Evolutionary conservation across 2,113 vertebrate genomes (phyloP), one percentile per base, ranked within the genome.

Genomic region (Antigone vipio): DNA sequence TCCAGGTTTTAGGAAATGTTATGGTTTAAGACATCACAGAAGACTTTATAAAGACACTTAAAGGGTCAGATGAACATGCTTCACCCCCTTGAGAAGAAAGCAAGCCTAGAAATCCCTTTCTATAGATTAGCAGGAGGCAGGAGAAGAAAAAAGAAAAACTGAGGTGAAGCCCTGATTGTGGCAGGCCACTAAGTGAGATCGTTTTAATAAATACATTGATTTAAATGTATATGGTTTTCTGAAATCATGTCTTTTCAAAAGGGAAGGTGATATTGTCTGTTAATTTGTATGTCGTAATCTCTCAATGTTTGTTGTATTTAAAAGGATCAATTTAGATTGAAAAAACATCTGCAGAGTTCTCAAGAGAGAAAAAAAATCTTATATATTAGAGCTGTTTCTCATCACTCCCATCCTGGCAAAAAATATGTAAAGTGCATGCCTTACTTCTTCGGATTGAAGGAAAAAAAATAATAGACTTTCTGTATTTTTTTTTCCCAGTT

Each of bases 361-460:
- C 29, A 32, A 26, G 12, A 58, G 15, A 63, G n/a, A 49, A 55
- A 49, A 58, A 63, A 9, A 24, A 4, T 49, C 27, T 26, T 50
- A 13, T 30, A 12, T 83, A 47, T 63, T 85, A 77, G 85, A 67
- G 17, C 13, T 59, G 9, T 44, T 86, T 76, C 44, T 90, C 11
- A 47, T 72, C 5, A 63, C 72, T 85, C 8, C 53, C 34, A 9
- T 30, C 20, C 26, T 75, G 24, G 12, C 9, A 78, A 52, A 44
- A 44, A 45, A 13, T 27, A 26, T 3, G 1, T 30, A 34, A 78
- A 85, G 12, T 49, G 60, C 47, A 6, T 30, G 2, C 53, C 12
- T 74, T 49, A 24, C 1, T 72, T 6, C 24, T 85, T 85, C 0
- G 0, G 52, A 13, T 8, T 32, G 32, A 58, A 74, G 9, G 17